Evolutionary conservation across 1,140 invertebrate species (phyloP).

Genomic region (Philotrypesis tridentata): DNA sequence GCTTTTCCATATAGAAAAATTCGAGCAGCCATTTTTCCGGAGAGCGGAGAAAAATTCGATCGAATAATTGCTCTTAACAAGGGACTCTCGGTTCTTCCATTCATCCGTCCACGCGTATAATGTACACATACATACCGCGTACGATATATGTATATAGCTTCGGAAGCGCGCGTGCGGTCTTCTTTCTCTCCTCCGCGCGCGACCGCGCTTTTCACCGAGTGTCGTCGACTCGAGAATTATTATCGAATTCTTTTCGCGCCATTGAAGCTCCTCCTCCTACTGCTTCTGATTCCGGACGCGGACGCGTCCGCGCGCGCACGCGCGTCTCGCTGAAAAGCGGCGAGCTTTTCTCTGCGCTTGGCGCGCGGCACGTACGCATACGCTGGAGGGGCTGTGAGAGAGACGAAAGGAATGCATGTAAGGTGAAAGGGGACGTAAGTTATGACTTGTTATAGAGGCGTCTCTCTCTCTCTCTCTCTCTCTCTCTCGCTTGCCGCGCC

Average conservation of each 20-base stretch:
- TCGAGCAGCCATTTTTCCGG: background rate
- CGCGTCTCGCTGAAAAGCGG: background rate
- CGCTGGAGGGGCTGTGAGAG: background rate
- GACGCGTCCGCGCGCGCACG: background rate
- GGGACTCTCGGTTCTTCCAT: background rate
- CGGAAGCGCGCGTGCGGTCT: too few species aligned
- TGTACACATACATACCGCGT: too few species aligned
- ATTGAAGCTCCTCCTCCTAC: background rate
- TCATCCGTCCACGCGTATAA: too few species aligned
- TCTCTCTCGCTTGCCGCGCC: background rate
- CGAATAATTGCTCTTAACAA: background rate
- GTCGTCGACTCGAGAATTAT: slow-evolving; percentile 41
- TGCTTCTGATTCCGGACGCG: background rate
- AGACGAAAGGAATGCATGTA: background rate
- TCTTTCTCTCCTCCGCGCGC: background rate
- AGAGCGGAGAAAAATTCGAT: background rate
- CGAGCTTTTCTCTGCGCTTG: background rate
- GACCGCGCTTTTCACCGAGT: slow-evolving; percentile 2
- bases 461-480: background rate
- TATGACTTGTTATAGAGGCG: slow-evolving; percentile 39
- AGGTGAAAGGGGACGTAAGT: slow-evolving; percentile 4
- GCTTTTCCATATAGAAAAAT: background rate
- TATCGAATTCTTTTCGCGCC: slow-evolving; percentile 43
- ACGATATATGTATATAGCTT: too few species aligned
- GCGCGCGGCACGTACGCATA: too few species aligned